phyloP scores from a whole-genome alignment of 2,797 vertebrate species.

The Sarcoramphus papa region DNA sequence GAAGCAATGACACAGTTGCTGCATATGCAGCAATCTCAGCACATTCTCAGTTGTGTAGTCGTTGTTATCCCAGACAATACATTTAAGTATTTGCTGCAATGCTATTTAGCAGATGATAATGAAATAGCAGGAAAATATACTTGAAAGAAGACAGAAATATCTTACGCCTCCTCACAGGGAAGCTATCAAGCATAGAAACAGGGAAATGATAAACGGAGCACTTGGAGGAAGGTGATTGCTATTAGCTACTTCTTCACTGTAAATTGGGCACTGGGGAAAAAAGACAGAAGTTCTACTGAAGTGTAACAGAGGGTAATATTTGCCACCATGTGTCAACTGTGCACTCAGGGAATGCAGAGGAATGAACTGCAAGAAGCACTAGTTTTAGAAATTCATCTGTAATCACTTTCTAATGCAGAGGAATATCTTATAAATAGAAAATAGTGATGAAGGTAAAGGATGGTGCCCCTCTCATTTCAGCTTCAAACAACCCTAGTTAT shows the following conservation, averaged over 20 bases:
- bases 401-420: neutral
- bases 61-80: neutral
- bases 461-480: neutral
- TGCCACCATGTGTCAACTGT: neutral
- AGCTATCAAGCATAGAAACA: neutral
- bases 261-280: neutral
- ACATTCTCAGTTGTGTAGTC: neutral
- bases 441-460: neutral
- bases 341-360: neutral
- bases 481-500: neutral
- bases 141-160: neutral
- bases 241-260: neutral
- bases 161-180: neutral
- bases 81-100: neutral
- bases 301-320: neutral
- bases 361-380: neutral
- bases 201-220: neutral
- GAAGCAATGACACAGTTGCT: neutral
- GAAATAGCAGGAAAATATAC: neutral
- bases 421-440: neutral
- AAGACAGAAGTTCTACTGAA: neutral
- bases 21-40: neutral
- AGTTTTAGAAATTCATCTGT: neutral
- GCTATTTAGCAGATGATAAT: slow-evolving; percentile 6
- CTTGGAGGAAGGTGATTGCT: neutral